A percentile compares a stretch with the other conserved stretches of the same genome.
These are phyloP conservation scores for Amiota mariae DNA, from an alignment of 2,888 invertebrate genomes.

Conservation along the genomic window DNA sequence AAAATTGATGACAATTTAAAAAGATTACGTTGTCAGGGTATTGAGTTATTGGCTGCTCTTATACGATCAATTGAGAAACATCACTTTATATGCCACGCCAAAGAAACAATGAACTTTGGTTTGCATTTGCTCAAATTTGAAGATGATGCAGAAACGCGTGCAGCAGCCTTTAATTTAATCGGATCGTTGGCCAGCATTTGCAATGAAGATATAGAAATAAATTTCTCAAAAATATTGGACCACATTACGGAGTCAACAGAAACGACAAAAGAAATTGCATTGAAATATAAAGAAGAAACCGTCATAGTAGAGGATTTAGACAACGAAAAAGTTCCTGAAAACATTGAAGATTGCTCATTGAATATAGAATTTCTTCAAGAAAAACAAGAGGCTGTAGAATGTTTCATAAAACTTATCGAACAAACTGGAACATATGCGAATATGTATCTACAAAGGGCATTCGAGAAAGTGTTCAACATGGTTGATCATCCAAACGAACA, in stretches of 20 bases:
- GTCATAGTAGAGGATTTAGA: constrained; percentile 65
- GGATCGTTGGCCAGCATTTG: constrained; percentile 82
- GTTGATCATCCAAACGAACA: constrained; percentile 82
- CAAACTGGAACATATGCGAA: constrained; percentile 79
- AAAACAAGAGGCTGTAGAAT: constrained; percentile 84
- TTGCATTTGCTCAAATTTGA: constrained; percentile 76
- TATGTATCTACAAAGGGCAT: constrained; percentile 79
- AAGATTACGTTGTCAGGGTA: constrained; percentile 79
- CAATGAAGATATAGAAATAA: constrained; percentile 78
- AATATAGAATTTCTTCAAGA: constrained; percentile 86
- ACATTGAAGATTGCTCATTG: constrained; percentile 77
- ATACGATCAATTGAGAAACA: constrained; percentile 82
- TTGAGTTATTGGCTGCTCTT: constrained; percentile 81
- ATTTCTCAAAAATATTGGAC: constrained; percentile 79
- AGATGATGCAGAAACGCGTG: constrained; percentile 83
- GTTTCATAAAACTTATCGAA: constrained; percentile 81
- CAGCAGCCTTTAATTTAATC: constrained; percentile 82
- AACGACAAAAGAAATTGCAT: constrained; percentile 76
- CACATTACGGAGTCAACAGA: constrained; percentile 80
- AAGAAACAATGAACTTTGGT: constrained; percentile 80
- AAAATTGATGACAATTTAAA: constrained; percentile 76
- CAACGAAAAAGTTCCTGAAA: constrained; percentile 70
- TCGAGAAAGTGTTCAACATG: constrained; percentile 80
- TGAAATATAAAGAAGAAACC: constrained; percentile 76
- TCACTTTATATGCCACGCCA: constrained; percentile 79